These are phyloP conservation scores for Prunella himalayana DNA, from an alignment of 2,113 vertebrate species.

Conservation along the genomic window DNA sequence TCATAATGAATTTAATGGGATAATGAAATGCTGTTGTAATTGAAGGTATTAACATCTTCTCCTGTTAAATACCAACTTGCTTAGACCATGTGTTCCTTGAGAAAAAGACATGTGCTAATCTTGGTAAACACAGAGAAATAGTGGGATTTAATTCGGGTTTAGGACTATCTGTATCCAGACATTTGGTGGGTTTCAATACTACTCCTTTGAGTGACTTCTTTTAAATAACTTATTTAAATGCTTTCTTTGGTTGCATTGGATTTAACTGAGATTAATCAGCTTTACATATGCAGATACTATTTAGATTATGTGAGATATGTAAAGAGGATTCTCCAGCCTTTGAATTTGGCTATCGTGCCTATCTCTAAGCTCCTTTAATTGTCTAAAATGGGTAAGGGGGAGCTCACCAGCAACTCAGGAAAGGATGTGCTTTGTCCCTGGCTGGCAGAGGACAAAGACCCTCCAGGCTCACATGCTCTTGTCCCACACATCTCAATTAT, in stretches of 20 bases:
- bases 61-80: slow-evolving; percentile 31
- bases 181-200: neutral
- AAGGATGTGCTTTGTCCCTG: neutral
- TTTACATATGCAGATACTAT: slow-evolving; percentile 7
- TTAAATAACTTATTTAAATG: slow-evolving; percentile 5
- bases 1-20: slow-evolving; percentile 22
- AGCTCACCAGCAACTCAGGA: neutral
- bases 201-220: neutral
- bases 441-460: neutral
- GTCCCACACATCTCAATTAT: neutral
- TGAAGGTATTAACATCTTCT: slow-evolving; percentile 55
- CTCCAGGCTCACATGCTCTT: neutral
- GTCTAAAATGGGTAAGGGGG: neutral
- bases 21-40: slow-evolving; percentile 58
- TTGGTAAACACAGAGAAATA: slow-evolving; percentile 35
- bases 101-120: slow-evolving; percentile 30
- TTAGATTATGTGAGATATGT: neutral
- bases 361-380: neutral
- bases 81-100: neutral
- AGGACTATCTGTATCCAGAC: neutral
- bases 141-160: neutral
- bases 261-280: slow-evolving; percentile 22
- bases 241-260: neutral
- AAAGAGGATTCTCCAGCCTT: neutral
- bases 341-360: neutral